Conservation (phyloP, 2,888 invertebrate species). For the Troglohyphantes excavatus region DNA sequence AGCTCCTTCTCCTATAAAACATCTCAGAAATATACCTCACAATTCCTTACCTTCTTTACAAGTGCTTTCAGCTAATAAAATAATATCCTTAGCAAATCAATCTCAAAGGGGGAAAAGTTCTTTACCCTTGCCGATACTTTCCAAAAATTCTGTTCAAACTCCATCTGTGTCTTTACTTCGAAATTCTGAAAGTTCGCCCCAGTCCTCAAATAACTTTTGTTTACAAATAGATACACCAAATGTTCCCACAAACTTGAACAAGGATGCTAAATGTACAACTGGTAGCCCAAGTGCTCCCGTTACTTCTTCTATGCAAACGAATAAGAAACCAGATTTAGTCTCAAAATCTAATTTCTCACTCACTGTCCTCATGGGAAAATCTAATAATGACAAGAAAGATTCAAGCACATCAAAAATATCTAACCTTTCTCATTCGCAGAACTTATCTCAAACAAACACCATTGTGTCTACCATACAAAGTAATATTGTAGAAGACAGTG, state of each 20-base stretch:
- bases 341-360: constrained; percentile 70
- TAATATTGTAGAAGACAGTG: neutral
- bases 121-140: constrained; percentile 29
- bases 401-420: neutral
- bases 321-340: neutral
- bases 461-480: neutral
- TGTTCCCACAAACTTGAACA: constrained; percentile 2
- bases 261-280: neutral
- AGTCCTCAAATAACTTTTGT: constrained; percentile 28
- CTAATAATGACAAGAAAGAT: constrained; percentile 18
- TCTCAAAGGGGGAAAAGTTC: constrained; percentile 41
- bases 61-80: constrained; percentile 74
- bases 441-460: neutral
- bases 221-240: constrained; percentile 39
- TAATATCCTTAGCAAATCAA: constrained; percentile 65
- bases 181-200: neutral
- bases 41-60: constrained; percentile 71
- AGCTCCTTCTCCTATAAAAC: neutral
- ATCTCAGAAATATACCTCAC: constrained; percentile 19
- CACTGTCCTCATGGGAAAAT: constrained; percentile 62
- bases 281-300: constrained; percentile 14
- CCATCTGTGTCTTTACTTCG: constrained; percentile 20
- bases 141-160: constrained; percentile 15
- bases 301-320: neutral
- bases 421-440: neutral